A percentile compares a stretch with the other conserved stretches of the same genome.
phyloP scores from a whole-genome alignment of 2,888 invertebrate species.

The Cephus pygmeus region DNA sequence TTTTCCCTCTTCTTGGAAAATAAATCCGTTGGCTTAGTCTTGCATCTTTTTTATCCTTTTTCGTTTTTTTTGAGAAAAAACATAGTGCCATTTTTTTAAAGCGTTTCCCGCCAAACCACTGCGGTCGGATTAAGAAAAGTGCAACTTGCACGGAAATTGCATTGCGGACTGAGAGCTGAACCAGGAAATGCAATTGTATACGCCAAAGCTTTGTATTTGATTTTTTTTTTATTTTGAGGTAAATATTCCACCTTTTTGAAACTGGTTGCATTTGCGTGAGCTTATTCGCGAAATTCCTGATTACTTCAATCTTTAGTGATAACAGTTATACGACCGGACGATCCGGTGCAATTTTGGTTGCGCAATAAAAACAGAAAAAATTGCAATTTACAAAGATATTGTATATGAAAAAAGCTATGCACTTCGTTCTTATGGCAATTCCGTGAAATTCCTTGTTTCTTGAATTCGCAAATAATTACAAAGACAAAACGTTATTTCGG shows the following conservation, averaged over 20 bases:
- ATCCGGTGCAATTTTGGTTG: too few relatives aligned
- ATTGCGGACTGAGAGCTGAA: not conserved
- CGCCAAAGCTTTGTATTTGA: not conserved
- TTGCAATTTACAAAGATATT: too few relatives aligned
- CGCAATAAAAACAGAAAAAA: too few relatives aligned
- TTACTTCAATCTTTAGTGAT: not conserved
- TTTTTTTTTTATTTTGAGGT: not conserved
- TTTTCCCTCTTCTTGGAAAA: not conserved
- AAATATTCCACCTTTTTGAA: not conserved
- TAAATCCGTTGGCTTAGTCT: not conserved
- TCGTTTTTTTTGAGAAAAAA: not conserved
- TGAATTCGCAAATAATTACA: too few relatives aligned
- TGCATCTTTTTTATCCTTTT: not conserved
- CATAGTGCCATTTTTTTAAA: not conserved
- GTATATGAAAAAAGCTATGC: too few relatives aligned
- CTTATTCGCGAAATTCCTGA: not conserved
- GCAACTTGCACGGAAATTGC: not conserved
- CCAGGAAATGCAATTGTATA: not conserved
- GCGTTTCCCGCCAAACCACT: not conserved
- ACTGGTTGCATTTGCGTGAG: not conserved
- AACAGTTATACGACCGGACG: not conserved
- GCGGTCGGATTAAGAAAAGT: not conserved
- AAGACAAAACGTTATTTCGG: too few relatives aligned
- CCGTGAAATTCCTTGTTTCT: too few relatives aligned
- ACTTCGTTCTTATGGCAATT: too few relatives aligned